Evolutionary conservation across 2,888 invertebrate species (phyloP), one percentile per base, ranked within the genome.

Genomic region (Neoscelio sp.): DNA sequence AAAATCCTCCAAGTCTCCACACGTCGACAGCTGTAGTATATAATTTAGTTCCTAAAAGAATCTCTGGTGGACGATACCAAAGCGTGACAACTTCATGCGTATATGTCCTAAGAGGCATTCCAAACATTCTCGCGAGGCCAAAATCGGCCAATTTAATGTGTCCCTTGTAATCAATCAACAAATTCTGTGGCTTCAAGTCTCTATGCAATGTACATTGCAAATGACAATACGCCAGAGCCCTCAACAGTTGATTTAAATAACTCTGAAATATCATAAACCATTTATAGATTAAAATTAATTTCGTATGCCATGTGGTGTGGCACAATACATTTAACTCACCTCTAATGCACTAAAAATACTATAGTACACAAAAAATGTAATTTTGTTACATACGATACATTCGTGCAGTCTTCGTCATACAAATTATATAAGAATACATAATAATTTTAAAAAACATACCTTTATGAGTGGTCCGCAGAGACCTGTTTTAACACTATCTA

Each of bases 1-100:
- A 97, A 97, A 85, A 99, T 99, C 90, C 98, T 4, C 97, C 98
- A 48, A 98, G 92, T 90, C 97, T 97, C 99, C 99, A 99, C 56
- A 99, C 94, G 91, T 99, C 99, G 23, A 99, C 96, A 8, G 97
- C 95, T 33, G 96, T 96, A 13, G 96, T 96, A 90, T 99, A 99
- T 86, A 96, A 94, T 89, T 95, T 95, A 10, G 96, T 94, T 40
- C 99, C 99, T 17, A 99, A 92, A 75, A 99, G 92, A 85, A 99
- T 95, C 92, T 99, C 99, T 1, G 99, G 99, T 4, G 99, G 96
- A 87, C 99, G 93, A 91, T 99, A 99, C 99, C 99, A 99, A 78
- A 99, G 92, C 0, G 99, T 99, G 2, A 99, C 96, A 10, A 98
- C 96, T 91, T 97, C 97, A 91, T 99, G 99, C 0, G 99, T 99